Conservation (phyloP, 2,888 invertebrate genomes). For the Lepetodrilus schrolli region DNA sequence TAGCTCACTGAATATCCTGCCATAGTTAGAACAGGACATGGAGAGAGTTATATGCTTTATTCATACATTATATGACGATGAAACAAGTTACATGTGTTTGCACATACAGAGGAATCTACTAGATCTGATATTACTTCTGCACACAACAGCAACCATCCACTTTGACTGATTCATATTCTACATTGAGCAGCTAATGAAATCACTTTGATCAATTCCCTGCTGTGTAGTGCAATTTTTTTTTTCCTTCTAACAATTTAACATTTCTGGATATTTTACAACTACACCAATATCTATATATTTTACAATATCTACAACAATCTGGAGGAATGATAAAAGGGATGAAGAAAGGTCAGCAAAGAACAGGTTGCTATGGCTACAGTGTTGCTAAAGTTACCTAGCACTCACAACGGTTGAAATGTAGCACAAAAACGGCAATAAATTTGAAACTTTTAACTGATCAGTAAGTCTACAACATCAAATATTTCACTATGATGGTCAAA, state of each 20-base stretch:
- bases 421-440: too few relatives aligned
- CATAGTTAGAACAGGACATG: too few relatives aligned
- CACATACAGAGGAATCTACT: conserved; percentile 21
- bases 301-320: conserved; percentile 16
- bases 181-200: conserved; percentile 24
- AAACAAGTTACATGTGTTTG: conserved; percentile 24
- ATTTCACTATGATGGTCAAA: too few relatives aligned
- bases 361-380: not conserved
- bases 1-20: too few relatives aligned
- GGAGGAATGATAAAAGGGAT: not conserved
- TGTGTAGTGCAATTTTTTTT: not conserved
- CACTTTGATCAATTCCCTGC: conserved; percentile 2
- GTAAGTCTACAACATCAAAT: too few relatives aligned
- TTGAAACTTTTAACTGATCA: too few relatives aligned
- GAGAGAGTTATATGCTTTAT: conserved; percentile 25
- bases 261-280: conserved; percentile 4
- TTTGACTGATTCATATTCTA: conserved; percentile 19
- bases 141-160: conserved; percentile 21
- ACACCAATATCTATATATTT: conserved; percentile 3
- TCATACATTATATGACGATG: conserved; percentile 25
- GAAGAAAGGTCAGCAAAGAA: not conserved
- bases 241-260: not conserved
- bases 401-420: conserved; percentile 20
- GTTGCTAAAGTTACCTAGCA: conserved; percentile 11
- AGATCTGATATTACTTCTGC: conserved; percentile 15